phyloP scores from a whole-genome alignment of 1,140 invertebrate genomes.

The Bombyx mori region ASM3026992v2 NC_085122.1:9691501-9692000 shows the following conservation, averaged over 20 bases:
- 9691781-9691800: conserved; percentile 58
- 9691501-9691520: too few species aligned
- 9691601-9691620: conserved; percentile 17
- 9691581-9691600: background rate
- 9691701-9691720: conserved; percentile 15
- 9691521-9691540: background rate
- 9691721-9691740: conserved; percentile 13
- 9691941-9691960: conserved; percentile 90
- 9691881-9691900: conserved; percentile 87
- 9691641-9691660: conserved; percentile 6
- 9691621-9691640: conserved; percentile 22
- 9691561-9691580: background rate
- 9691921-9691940: conserved; percentile 82
- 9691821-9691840: conserved; percentile 22
- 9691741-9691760: conserved; percentile 17
- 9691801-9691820: conserved; percentile 63
- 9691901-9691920: conserved; percentile 83
- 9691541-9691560: background rate
- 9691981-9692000: conserved; percentile 79
- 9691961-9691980: conserved; percentile 91
- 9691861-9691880: conserved; percentile 91
- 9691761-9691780: conserved; percentile 24
- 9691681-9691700: conserved; percentile 25
- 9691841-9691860: conserved; percentile 80
- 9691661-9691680: conserved; percentile 39